Percentiles rank a stretch among this genome's conserved stretches.
phyloP scores from a whole-genome alignment of 2,888 invertebrate species.

The Latheticus oryzae region DNA sequence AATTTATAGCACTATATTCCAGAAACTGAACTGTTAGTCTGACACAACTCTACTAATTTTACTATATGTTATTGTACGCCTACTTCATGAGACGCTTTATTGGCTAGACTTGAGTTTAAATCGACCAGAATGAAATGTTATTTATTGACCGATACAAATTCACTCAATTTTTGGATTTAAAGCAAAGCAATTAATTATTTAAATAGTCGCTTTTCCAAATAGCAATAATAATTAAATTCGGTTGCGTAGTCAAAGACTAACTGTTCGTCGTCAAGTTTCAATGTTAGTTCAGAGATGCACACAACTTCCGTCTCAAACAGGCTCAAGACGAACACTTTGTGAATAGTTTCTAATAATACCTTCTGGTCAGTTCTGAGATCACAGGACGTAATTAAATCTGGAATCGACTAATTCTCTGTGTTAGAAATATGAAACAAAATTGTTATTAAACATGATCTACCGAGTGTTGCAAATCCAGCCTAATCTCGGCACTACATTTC shows the following conservation, averaged over 20 bases:
- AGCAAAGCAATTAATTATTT: too few relatives aligned
- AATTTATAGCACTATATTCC: slow-evolving; percentile 60
- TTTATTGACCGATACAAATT: too few relatives aligned
- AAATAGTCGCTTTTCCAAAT: too few relatives aligned
- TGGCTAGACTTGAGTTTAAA: slow-evolving; percentile 58
- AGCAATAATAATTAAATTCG: slow-evolving; percentile 35
- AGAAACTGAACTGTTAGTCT: slow-evolving; percentile 50
- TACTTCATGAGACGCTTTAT: slow-evolving; percentile 59
- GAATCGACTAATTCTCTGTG: slow-evolving; percentile 50
- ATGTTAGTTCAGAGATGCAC: slow-evolving; percentile 58
- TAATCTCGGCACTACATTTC: slow-evolving; percentile 65
- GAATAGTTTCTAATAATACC: slow-evolving; percentile 66
- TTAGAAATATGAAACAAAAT: slow-evolving; percentile 60
- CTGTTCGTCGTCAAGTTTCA: slow-evolving; percentile 42
- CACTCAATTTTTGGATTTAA: too few relatives aligned
- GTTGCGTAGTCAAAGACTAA: slow-evolving; percentile 29
- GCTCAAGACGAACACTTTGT: slow-evolving; percentile 62
- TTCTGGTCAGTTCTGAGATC: slow-evolving; percentile 61
- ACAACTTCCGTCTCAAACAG: slow-evolving; percentile 59
- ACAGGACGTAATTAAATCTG: slow-evolving; percentile 63
- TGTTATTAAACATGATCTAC: slow-evolving; percentile 44
- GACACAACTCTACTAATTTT: slow-evolving; percentile 56
- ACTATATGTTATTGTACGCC: slow-evolving; percentile 58
- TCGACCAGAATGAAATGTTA: slow-evolving; percentile 54
- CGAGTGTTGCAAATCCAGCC: slow-evolving; percentile 59